These are phyloP conservation scores for Ceratothoa steindachneri DNA, from an alignment of 2,888 invertebrate genomes.

Conservation along the genomic window DNA sequence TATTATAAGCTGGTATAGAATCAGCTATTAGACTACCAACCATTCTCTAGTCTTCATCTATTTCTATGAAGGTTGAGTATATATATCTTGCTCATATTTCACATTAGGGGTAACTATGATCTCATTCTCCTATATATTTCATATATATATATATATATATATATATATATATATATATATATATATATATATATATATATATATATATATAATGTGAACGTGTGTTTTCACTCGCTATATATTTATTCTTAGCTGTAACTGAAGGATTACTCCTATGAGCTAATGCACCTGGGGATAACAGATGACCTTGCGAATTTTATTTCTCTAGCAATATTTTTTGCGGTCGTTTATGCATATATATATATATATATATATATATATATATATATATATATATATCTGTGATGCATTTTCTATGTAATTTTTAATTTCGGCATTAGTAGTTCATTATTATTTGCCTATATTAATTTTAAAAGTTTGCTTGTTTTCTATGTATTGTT, in stretches of 20 bases:
- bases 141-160: conserved; percentile 20
- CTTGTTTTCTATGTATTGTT: background rate
- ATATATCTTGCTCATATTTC: background rate
- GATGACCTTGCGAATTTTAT: no score
- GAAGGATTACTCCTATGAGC: background rate
- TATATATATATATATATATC: background rate
- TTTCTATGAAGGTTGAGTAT: background rate
- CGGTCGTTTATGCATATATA: no score
- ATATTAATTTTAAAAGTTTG: background rate
- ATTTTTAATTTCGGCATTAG: background rate
- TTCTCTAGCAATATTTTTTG: no score
- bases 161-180: conserved; percentile 28
- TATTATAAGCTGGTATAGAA: no score
- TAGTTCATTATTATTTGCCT: background rate
- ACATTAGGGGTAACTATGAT: background rate
- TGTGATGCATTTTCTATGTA: conserved; percentile 2
- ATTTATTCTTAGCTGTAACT: background rate
- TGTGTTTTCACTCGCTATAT: background rate
- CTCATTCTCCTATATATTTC: background rate
- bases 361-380: background rate
- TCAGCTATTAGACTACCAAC: background rate
- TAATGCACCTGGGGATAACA: background rate
- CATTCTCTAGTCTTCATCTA: background rate
- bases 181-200: conserved; percentile 27
- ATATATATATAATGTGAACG: conserved; percentile 3